These are phyloP conservation scores for Scelioninae gen. 1 DNA, from an alignment of 2,888 invertebrate species.

Conservation along the genomic window DNA sequence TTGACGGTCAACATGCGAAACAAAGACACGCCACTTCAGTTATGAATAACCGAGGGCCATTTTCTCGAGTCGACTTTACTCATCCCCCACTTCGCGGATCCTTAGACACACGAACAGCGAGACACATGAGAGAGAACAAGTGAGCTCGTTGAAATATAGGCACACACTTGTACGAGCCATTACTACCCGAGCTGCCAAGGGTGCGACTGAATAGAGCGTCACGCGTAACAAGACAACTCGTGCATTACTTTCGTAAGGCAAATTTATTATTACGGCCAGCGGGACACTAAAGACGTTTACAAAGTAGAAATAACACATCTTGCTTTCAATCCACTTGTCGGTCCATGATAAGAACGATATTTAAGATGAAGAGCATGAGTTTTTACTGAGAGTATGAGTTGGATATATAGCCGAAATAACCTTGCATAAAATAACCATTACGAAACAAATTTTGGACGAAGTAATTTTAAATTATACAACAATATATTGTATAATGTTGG, in stretches of 20 bases:
- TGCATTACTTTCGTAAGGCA: conserved; percentile 77
- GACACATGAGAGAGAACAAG: conserved; percentile 69
- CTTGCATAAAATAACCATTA: too few relatives aligned
- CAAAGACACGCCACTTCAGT: conserved; percentile 70
- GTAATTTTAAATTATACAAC: too few relatives aligned
- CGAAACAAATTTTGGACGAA: too few relatives aligned
- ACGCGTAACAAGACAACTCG: conserved; percentile 74
- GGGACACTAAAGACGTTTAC: conserved; percentile 32
- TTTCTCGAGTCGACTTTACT: conserved; percentile 66
- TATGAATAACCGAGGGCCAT: conserved; percentile 71
- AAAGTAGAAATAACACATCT: conserved; percentile 41
- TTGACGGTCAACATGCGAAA: conserved; percentile 74
- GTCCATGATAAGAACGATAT: conserved; percentile 53
- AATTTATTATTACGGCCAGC: conserved; percentile 77
- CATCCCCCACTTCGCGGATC: conserved; percentile 64
- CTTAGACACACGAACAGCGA: conserved; percentile 68
- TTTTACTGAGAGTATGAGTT: too few relatives aligned
- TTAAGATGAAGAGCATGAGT: too few relatives aligned
- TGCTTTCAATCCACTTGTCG: conserved; percentile 61
- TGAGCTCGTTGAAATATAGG: conserved; percentile 74
- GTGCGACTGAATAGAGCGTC: conserved; percentile 77
- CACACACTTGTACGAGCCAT: conserved; percentile 78
- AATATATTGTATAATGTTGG: too few relatives aligned
- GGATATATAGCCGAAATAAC: too few relatives aligned
- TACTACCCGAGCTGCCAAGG: conserved; percentile 76